Base-by-base conservation (phyloP, 2,888 invertebrate species). In the Entomobrya proxima region DNA sequence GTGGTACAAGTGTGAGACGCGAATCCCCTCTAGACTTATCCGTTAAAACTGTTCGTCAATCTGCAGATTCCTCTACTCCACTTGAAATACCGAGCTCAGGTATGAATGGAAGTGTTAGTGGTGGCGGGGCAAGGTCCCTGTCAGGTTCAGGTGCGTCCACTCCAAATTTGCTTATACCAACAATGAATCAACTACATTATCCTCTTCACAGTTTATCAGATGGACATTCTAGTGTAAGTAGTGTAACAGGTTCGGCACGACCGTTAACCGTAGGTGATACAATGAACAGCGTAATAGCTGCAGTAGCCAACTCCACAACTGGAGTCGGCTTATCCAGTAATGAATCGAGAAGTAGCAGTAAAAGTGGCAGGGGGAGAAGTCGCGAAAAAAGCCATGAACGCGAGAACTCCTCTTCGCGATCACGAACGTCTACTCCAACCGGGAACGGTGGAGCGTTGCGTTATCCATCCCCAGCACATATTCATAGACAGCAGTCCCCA, bases 11-110 rank as follows among this genome's bases (percentile, higher is more conserved):
- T 74, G 87, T 88, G 15, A 74, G 89, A 80, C 93, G 95, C 47
- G 95, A 95, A 92, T 96, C 96, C 11, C 97, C 97, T 0, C 92
- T 97, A 86, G 97, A 97, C 92, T 93, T 97, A 77, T 97, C 97
- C 0, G 96, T 97, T 64, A 97, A 97, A 92, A 97, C 97, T 0
- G 95, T 97, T 0, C 95, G 96, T 91, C 96, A 96, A 75, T 95
- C 96, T 3, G 96, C 97, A 0, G 97, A 97, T 92, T 97, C 97
- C 0, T 97, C 97, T 0, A 95, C 96, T 15, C 61, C 87, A 15
- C 47, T 84, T 30, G 79, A 87, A 74, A 86, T 79, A 9, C 75
- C 76, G 13, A 64, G 74, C 35, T 55, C 75, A 32, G 87, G 87
- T 32, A 86, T 84, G 40, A 86, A 88, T 78, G 85, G 86, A 67